Evolutionary conservation across 2,797 vertebrate species (phyloP).

Genomic region (Hozukius guyotensis): DNA sequence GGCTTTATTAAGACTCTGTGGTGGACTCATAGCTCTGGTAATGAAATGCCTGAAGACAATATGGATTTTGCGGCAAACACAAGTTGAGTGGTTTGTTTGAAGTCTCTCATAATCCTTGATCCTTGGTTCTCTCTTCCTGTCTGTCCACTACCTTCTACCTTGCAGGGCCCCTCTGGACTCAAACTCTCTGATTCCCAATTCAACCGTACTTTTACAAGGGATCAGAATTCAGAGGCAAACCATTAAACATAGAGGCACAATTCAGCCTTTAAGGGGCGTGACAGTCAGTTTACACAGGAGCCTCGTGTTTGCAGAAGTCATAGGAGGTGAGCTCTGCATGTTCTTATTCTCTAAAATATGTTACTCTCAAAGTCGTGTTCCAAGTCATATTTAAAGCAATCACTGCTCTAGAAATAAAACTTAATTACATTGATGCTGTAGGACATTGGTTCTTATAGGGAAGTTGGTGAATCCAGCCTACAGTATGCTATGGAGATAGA

Average conservation of each 20-base stretch:
- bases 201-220: background rate
- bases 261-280: background rate
- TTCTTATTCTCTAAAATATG: background rate
- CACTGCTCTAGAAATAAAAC: background rate
- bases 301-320: conserved; percentile 15
- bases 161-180: background rate
- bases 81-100: conserved; percentile 34
- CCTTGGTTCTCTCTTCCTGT: background rate
- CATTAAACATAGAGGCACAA: conserved; percentile 16
- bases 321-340: background rate
- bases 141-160: background rate
- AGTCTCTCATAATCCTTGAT: conserved; percentile 30
- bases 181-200: background rate
- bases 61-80: conserved; percentile 69
- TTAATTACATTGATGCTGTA: background rate
- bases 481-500: background rate
- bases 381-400: background rate
- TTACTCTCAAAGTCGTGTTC: background rate
- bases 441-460: background rate
- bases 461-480: background rate
- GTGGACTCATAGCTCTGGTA: conserved; percentile 28
- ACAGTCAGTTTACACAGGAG: conserved; percentile 8
- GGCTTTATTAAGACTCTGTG: conserved; percentile 15
- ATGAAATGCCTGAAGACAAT: conserved; percentile 82
- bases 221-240: conserved; percentile 5